Evolutionary conservation across 1,140 invertebrate genomes (phyloP).

Genomic region (Pseudomyrmex gracilis): DNA sequence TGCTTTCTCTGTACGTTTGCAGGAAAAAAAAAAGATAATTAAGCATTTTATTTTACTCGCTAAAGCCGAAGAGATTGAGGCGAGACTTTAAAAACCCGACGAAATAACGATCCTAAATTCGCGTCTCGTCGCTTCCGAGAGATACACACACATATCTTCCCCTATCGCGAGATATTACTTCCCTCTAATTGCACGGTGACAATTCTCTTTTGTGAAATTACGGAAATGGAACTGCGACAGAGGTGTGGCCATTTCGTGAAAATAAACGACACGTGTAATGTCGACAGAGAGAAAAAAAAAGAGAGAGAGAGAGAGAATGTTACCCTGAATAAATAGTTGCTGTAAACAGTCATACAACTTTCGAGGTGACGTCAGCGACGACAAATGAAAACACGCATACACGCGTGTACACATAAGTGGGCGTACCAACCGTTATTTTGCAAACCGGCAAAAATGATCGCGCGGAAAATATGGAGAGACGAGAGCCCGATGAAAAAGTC

Average conservation of each 20-base stretch:
- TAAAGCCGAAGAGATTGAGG: neutral
- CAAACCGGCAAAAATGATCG: slow-evolving; percentile 32
- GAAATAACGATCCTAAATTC: too few relatives aligned
- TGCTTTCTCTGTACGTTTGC: neutral
- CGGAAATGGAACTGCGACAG: slow-evolving; percentile 6
- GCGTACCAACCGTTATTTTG: slow-evolving; percentile 4
- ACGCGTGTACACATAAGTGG: too few relatives aligned
- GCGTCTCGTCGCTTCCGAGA: neutral
- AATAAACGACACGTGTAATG: slow-evolving; percentile 38
- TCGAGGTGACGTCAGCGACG: neutral
- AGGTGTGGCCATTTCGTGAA: slow-evolving; percentile 21
- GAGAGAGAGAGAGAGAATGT: neutral
- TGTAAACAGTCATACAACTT: slow-evolving; percentile 12
- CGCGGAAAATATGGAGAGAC: neutral
- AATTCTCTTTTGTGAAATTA: neutral
- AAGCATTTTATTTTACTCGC: neutral
- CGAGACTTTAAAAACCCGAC: too few relatives aligned
- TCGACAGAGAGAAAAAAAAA: too few relatives aligned
- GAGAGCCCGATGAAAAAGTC: neutral
- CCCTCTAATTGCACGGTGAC: slow-evolving; percentile 8
- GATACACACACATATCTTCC: neutral
- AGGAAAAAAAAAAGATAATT: neutral
- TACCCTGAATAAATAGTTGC: slow-evolving; percentile 18
- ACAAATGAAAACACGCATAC: slow-evolving; percentile 24
- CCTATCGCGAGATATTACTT: slow-evolving; percentile 6